Evolutionary conservation across 2,113 vertebrate species (phyloP).

Genomic region (Notarius lentiginosus): DNA sequence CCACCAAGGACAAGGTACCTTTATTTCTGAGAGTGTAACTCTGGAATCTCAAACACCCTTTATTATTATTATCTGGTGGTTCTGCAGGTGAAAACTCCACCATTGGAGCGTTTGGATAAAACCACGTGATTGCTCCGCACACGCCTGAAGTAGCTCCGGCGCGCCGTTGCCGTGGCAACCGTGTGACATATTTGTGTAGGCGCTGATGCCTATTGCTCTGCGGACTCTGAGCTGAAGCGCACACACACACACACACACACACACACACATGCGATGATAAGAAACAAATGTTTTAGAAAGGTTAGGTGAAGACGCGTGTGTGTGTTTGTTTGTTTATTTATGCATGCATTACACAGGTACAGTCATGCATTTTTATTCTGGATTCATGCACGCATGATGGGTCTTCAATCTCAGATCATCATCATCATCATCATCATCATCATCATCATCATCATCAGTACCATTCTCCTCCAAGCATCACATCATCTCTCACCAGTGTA

Average conservation of each 20-base stretch:
- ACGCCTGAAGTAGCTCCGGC: slow-evolving; percentile 46
- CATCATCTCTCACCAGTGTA: not conserved
- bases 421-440: not conserved
- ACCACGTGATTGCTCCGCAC: slow-evolving; percentile 36
- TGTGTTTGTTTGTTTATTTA: not conserved
- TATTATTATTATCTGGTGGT: not conserved
- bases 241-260: too few relatives aligned
- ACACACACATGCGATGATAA: not conserved
- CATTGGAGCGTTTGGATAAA: slow-evolving; percentile 26
- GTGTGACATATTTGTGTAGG: slow-evolving; percentile 60
- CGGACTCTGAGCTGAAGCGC: slow-evolving; percentile 27
- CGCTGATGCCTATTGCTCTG: slow-evolving; percentile 54
- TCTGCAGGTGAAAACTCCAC: not conserved
- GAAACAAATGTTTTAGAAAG: not conserved
- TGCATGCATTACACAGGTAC: not conserved
- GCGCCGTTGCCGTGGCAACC: slow-evolving; percentile 57
- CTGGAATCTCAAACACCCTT: not conserved
- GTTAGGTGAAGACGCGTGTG: not conserved
- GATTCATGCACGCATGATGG: not conserved
- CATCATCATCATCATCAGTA: not conserved
- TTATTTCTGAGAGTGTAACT: not conserved
- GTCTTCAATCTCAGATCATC: not conserved
- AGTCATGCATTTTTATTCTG: slow-evolving; percentile 1
- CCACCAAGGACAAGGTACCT: too few relatives aligned
- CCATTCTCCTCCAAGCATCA: not conserved